phyloP scores from a whole-genome alignment of 2,888 invertebrate species.

The Catocala fraxini region DNA sequence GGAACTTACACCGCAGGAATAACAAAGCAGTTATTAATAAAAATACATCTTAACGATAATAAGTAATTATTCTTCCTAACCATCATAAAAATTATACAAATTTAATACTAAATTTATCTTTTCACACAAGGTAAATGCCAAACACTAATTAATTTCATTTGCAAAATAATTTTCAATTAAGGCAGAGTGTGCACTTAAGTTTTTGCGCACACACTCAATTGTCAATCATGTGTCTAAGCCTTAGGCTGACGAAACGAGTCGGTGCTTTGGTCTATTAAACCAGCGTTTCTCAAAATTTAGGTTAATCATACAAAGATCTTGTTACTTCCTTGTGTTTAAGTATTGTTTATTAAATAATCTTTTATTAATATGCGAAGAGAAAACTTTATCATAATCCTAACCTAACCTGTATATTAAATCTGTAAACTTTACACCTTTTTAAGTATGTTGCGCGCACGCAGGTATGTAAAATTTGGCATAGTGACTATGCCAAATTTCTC shows the following conservation, averaged over 20 bases:
- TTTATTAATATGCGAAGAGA: not conserved
- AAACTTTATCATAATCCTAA: no score
- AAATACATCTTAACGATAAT: no score
- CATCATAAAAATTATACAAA: not conserved
- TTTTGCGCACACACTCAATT: constrained; percentile 27
- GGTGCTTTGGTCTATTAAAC: constrained; percentile 30
- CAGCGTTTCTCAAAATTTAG: constrained; percentile 36
- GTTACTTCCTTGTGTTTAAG: not conserved
- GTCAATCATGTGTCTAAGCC: constrained; percentile 42
- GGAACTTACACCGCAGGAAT: no score
- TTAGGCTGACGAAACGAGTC: constrained; percentile 23
- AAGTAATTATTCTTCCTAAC: not conserved
- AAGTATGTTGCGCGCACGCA: no score
- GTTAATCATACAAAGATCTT: not conserved
- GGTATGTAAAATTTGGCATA: no score
- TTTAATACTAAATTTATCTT: constrained; percentile 10
- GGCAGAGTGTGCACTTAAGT: constrained; percentile 3
- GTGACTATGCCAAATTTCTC: no score
- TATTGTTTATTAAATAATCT: no score
- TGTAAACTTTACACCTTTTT: no score
- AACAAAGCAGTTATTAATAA: no score
- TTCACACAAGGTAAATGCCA: constrained; percentile 3
- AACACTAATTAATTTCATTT: constrained; percentile 22
- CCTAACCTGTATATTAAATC: no score
- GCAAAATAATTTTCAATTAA: constrained; percentile 39